Conservation (phyloP, 2,888 invertebrate genomes). For the Aphidoletes aphidimyza region DNA sequence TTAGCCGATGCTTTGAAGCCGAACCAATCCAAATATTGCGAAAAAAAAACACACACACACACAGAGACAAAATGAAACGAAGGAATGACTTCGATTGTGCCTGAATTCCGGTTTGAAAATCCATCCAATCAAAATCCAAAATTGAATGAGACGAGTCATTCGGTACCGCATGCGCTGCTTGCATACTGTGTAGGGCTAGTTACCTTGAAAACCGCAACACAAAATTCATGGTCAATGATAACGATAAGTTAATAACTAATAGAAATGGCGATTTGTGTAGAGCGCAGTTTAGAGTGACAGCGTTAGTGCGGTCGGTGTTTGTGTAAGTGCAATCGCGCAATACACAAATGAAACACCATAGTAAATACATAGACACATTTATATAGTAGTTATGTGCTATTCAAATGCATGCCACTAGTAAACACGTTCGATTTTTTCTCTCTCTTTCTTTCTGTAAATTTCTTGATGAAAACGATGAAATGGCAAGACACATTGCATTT, state of each 20-base stretch:
- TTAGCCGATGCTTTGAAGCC: too few relatives aligned
- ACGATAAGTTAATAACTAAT: slow-evolving; percentile 51
- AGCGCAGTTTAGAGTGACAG: background rate
- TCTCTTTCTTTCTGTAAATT: too few relatives aligned
- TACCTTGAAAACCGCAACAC: slow-evolving; percentile 28
- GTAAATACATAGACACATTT: background rate
- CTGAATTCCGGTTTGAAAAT: background rate
- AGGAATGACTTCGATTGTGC: background rate
- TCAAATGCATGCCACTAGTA: background rate
- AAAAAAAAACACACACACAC: too few relatives aligned
- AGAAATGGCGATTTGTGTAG: slow-evolving; percentile 21
- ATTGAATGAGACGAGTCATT: slow-evolving; percentile 44
- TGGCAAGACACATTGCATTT: too few relatives aligned
- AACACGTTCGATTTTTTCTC: too few relatives aligned
- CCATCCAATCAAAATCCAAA: slow-evolving; percentile 35
- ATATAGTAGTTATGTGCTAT: background rate
- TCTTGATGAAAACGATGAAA: too few relatives aligned
- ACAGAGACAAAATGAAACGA: too few relatives aligned
- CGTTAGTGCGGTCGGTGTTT: too few relatives aligned
- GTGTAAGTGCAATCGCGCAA: too few relatives aligned
- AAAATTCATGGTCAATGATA: slow-evolving; percentile 53
- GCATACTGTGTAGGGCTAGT: background rate
- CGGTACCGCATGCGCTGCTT: background rate
- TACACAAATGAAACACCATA: too few relatives aligned
- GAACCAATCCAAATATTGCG: too few relatives aligned